Evolutionary conservation across 2,888 invertebrate species (phyloP).

Genomic region (Parnassius orleans): DNA sequence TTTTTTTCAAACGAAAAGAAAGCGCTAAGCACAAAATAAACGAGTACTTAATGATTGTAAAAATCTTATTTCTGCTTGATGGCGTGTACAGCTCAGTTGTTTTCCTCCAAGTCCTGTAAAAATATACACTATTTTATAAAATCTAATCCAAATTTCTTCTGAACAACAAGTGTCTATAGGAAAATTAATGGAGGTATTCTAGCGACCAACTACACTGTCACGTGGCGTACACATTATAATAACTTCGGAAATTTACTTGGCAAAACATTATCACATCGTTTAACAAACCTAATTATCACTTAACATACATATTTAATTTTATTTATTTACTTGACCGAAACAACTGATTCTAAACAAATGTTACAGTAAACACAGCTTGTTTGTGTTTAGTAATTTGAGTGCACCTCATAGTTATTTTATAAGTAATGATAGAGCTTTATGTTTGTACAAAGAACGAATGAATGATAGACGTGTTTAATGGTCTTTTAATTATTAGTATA

Average conservation of each 20-base stretch:
- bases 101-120: conserved; percentile 62
- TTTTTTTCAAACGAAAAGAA: conserved; percentile 1
- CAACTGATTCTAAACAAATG: not conserved
- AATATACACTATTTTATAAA: conserved; percentile 28
- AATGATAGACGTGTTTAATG: too few relatives aligned
- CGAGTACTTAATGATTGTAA: conserved; percentile 8
- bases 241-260: not conserved
- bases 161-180: not conserved
- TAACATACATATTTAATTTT: not conserved
- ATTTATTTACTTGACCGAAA: conserved; percentile 12
- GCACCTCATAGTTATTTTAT: too few relatives aligned
- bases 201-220: conserved; percentile 2
- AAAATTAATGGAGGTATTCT: not conserved
- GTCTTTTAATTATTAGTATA: too few relatives aligned
- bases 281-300: conserved; percentile 1
- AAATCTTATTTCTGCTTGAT: conserved; percentile 14
- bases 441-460: too few relatives aligned
- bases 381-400: not conserved
- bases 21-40: conserved; percentile 16
- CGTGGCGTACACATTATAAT: conserved; percentile 9
- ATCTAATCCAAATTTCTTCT: conserved; percentile 12
- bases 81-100: conserved; percentile 41
- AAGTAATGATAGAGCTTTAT: too few relatives aligned
- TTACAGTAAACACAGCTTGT: not conserved
- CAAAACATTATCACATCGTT: not conserved